phyloP scores from a whole-genome alignment of 2,888 invertebrate genomes.

The Anthoptus insignis region DNA sequence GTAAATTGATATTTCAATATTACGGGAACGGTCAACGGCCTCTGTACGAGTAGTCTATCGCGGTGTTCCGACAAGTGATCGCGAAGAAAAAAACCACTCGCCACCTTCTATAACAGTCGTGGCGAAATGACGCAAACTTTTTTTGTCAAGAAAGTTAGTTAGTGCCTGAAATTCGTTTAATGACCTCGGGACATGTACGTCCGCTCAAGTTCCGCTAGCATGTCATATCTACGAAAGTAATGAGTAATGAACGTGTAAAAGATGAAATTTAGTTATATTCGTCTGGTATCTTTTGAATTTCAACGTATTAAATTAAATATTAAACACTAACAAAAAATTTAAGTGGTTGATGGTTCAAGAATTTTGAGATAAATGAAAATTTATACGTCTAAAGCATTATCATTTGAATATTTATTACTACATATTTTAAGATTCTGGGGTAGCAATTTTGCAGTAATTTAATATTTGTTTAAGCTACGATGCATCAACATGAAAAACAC shows the following conservation, averaged over 20 bases:
- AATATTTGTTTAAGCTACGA: too few species aligned
- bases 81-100: slow-evolving; percentile 71
- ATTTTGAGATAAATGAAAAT: too few species aligned
- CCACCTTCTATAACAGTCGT: slow-evolving; percentile 53
- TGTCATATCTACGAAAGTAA: background rate
- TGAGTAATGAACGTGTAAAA: background rate
- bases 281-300: too few species aligned
- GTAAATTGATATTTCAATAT: slow-evolving; percentile 72
- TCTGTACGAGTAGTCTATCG: slow-evolving; percentile 61
- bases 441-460: too few species aligned
- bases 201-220: background rate
- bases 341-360: too few species aligned
- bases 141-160: slow-evolving; percentile 68
- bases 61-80: slow-evolving; percentile 76
- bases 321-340: too few species aligned
- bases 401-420: too few species aligned
- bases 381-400: too few species aligned
- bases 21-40: slow-evolving; percentile 80
- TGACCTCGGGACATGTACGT: slow-evolving; percentile 56
- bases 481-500: too few species aligned
- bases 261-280: background rate
- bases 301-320: too few species aligned
- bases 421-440: too few species aligned
- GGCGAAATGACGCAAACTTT: slow-evolving; percentile 76
- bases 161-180: slow-evolving; percentile 57